Conservation (phyloP, 2,888 invertebrate species). For the Ischnus inquisitorius region DNA sequence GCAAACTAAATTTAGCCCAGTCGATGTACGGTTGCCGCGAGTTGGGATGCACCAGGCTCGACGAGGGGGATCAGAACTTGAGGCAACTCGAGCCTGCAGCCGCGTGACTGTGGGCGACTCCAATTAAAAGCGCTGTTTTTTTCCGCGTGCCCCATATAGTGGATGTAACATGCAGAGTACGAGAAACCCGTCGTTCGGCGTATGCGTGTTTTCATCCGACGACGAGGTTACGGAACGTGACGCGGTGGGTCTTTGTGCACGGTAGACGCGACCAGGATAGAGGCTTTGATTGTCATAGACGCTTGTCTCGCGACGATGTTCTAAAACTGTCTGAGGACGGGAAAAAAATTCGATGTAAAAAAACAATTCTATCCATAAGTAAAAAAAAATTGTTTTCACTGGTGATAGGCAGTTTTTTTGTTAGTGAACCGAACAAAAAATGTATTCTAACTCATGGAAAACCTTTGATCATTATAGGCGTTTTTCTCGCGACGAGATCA, state of each 20-base stretch:
- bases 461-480: too few relatives aligned
- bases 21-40: slow-evolving; percentile 61
- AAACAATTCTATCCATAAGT: too few relatives aligned
- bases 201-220: background rate
- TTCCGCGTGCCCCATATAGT: background rate
- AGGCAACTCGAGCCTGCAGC: slow-evolving; percentile 67
- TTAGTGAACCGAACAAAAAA: too few relatives aligned
- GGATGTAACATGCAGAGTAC: background rate
- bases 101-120: slow-evolving; percentile 1
- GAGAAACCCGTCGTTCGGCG: background rate
- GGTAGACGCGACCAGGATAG: background rate
- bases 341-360: background rate
- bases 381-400: too few relatives aligned
- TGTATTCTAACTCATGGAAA: too few relatives aligned
- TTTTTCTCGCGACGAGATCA: too few relatives aligned
- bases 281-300: background rate
- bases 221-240: background rate
- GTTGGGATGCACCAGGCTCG: slow-evolving; percentile 57
- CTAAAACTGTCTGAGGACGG: slow-evolving; percentile 35
- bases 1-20: slow-evolving; percentile 63
- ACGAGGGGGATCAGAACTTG: slow-evolving; percentile 62
- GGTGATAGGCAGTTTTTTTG: too few relatives aligned
- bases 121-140: slow-evolving; percentile 21
- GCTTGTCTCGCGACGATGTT: background rate
- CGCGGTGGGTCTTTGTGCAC: background rate